Evolutionary conservation across 2,888 invertebrate species (phyloP), one percentile per base, ranked within the genome.

Genomic region (Patella pellucida): DNA sequence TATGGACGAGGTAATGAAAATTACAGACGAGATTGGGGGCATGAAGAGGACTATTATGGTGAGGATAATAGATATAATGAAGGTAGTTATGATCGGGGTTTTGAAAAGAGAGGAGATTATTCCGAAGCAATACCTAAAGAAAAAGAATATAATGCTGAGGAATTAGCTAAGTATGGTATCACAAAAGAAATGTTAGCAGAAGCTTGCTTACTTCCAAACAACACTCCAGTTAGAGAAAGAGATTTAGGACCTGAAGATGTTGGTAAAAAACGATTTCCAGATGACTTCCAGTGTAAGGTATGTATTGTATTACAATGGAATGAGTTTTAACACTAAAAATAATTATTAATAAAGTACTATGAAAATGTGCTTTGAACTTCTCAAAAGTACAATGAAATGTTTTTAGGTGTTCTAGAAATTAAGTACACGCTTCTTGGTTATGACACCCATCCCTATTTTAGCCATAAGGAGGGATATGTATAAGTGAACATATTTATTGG

Each of bases 241-340:
- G 82, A 82, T 52, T 71, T 82, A 1, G 41, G 52, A 16, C 78
- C 78, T 52, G 62, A 52, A 16, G 72, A 74, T 23, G 14, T 82
- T 16, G 84, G 84, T 23, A 82, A 78, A 68, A 73, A 67, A 68
- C 78, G 74, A 23, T 77, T 78, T 23, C 77, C 71, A 41, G 70
- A 74, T 68, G 76, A 80, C n/a, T 81, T 78, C 67, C 54, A 73
- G 52, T 83, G 82, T 72, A 68, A 79, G 67, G 82, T 83, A 77
- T 71, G 73, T 70, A 23, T 9, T 54, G 15, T 62, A 7, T 23
- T 69, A 15, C 41, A 41, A 41, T 9, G 31, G 7, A 31, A 31
- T 31, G 31, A 5, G 31, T 4, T 31, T 41, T 41, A 9, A 41
- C 7, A 41, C 41, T 41, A 9, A 41, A 27, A 41, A 41, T 41